Conservation (phyloP, 2,888 invertebrate genomes). For the Synergus japonicus region DNA sequence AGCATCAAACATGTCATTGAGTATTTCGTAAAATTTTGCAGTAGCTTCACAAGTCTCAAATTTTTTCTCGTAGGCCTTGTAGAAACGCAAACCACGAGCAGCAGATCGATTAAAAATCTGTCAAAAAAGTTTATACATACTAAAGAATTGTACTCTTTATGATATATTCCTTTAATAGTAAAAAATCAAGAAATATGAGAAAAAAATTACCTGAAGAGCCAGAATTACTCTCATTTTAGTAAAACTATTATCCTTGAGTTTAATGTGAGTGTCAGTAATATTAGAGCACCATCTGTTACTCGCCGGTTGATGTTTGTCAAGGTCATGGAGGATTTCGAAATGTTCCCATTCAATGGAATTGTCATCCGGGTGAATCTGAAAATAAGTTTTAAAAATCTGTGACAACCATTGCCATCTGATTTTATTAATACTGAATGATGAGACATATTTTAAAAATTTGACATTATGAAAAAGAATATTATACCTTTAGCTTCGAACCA, state of each 20-base stretch:
- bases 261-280: neutral
- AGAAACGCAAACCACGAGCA: constrained; percentile 21
- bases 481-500: too few relatives aligned
- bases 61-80: neutral
- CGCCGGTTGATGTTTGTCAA: neutral
- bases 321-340: neutral
- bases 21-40: constrained; percentile 21
- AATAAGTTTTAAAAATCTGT: neutral
- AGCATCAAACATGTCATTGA: constrained; percentile 27
- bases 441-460: neutral
- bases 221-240: constrained; percentile 5
- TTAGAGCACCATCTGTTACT: neutral
- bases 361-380: constrained; percentile 3
- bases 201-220: constrained; percentile 32
- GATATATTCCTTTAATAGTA: too few relatives aligned
- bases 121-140: neutral
- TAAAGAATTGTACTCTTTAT: too few relatives aligned
- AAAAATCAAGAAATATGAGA: neutral
- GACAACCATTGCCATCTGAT: neutral
- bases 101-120: constrained; percentile 34
- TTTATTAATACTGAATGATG: too few relatives aligned
- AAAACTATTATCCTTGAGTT: neutral
- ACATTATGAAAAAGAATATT: neutral
- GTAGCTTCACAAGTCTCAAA: constrained; percentile 17
- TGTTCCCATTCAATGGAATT: neutral